Conservation (phyloP, 2,113 vertebrate species). For the Acinonyx jubatus region DNA sequence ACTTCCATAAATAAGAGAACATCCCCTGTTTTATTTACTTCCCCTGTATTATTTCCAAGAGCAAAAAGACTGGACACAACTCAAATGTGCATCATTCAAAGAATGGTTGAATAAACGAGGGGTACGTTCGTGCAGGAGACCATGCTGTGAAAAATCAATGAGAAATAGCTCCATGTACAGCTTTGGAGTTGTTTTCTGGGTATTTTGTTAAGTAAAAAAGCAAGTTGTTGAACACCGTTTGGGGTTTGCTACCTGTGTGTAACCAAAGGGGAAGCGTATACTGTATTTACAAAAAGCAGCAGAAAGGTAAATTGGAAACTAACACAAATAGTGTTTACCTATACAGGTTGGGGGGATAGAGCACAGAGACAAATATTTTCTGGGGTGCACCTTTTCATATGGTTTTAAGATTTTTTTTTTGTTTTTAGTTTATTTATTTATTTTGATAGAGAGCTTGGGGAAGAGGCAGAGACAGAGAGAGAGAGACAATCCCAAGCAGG, state of each 20-base stretch:
- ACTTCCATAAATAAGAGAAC: background rate
- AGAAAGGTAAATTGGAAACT: background rate
- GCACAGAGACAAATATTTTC: background rate
- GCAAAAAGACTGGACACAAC: background rate
- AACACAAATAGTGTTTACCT: background rate
- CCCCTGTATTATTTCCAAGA: background rate
- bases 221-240: background rate
- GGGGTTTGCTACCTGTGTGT: background rate
- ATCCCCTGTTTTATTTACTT: background rate
- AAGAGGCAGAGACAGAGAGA: too few relatives aligned
- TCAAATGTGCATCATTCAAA: background rate
- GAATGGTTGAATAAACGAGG: too few relatives aligned
- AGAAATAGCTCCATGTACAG: background rate
- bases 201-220: background rate
- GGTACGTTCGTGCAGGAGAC: background rate
- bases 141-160: background rate
- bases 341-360: rapidly evolving
- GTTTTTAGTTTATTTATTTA: too few relatives aligned
- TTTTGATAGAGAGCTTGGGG: too few relatives aligned
- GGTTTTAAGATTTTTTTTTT: background rate
- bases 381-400: background rate
- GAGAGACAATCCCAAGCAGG: too few relatives aligned
- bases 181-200: background rate
- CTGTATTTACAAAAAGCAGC: background rate
- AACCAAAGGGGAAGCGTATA: background rate